A percentile compares a stretch with the other conserved stretches of the same genome.
These are phyloP conservation scores for Pygoscelis antarcticus DNA, from an alignment of 2,113 vertebrate species.

Conservation along the genomic window DNA sequence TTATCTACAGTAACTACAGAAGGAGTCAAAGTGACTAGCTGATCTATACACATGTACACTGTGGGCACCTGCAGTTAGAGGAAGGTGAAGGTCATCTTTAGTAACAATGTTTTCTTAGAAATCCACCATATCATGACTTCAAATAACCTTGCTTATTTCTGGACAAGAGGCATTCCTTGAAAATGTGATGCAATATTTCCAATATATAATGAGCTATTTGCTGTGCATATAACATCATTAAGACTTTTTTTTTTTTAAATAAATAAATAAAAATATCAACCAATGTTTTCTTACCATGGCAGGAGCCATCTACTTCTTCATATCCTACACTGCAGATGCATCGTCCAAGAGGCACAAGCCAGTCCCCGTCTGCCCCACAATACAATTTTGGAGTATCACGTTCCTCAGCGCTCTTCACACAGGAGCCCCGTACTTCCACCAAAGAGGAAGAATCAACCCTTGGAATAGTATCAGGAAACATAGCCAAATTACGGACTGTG, in stretches of 20 bases:
- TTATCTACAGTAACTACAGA: background rate
- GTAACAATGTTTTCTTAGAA: background rate
- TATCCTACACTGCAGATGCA: constrained; percentile 93
- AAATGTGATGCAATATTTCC: background rate
- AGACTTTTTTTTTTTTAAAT: background rate
- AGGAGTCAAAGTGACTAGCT: background rate
- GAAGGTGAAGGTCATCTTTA: background rate
- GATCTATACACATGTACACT: background rate
- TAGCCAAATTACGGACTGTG: constrained; percentile 89
- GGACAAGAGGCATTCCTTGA: background rate
- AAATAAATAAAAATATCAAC: background rate
- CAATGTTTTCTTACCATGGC: constrained; percentile 80
- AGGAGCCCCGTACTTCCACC: constrained; percentile 93
- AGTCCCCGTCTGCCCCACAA: constrained; percentile 94
- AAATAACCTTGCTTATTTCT: background rate
- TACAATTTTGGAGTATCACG: constrained; percentile 93
- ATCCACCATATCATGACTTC: background rate
- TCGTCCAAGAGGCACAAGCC: constrained; percentile 91
- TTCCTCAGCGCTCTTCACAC: constrained; percentile 92
- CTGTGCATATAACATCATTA: background rate
- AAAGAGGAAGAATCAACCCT: constrained; percentile 93
- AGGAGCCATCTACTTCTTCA: constrained; percentile 89
- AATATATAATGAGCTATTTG: background rate
- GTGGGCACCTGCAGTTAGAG: background rate
- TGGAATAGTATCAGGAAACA: constrained; percentile 94